These are phyloP conservation scores for Apoda limacodes DNA, from an alignment of 2,888 invertebrate genomes.

Conservation along the genomic window DNA sequence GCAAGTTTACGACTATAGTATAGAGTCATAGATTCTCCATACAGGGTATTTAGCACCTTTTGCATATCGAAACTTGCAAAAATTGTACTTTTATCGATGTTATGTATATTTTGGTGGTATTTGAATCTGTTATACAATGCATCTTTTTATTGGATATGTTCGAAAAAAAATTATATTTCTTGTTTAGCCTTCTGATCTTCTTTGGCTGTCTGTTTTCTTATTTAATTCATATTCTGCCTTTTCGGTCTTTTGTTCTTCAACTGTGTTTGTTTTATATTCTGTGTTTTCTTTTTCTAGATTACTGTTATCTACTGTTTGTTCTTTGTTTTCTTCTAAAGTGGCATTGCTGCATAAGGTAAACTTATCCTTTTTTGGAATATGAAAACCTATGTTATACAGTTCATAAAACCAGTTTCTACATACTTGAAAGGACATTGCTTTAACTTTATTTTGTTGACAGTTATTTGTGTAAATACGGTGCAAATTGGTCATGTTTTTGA, in stretches of 20 bases:
- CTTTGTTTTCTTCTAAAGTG: not conserved
- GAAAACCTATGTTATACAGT: conserved; percentile 1
- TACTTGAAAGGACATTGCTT: too few relatives aligned
- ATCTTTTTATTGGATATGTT: not conserved
- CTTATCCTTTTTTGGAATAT: conserved; percentile 1
- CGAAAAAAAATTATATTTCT: too few relatives aligned
- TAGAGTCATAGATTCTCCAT: not conserved
- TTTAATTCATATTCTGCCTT: too few relatives aligned
- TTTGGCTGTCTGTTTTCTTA: too few relatives aligned
- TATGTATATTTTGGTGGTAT: conserved; percentile 1
- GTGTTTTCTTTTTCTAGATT: too few relatives aligned
- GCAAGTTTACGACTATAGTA: not conserved
- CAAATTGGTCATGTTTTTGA: too few relatives aligned
- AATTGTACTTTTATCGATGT: not conserved
- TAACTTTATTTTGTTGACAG: too few relatives aligned
- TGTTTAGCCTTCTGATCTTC: too few relatives aligned
- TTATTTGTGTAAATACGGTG: too few relatives aligned
- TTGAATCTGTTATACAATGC: not conserved
- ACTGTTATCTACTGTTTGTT: not conserved
- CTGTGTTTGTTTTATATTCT: too few relatives aligned
- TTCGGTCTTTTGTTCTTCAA: too few relatives aligned
- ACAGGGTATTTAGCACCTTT: conserved; percentile 1
- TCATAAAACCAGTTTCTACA: too few relatives aligned
- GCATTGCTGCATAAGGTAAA: not conserved
- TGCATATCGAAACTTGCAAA: conserved; percentile 1